Evolutionary conservation across 92 coral and sea anemone species (phyloP).

Genomic region (Phenganax stokvisi): DNA sequence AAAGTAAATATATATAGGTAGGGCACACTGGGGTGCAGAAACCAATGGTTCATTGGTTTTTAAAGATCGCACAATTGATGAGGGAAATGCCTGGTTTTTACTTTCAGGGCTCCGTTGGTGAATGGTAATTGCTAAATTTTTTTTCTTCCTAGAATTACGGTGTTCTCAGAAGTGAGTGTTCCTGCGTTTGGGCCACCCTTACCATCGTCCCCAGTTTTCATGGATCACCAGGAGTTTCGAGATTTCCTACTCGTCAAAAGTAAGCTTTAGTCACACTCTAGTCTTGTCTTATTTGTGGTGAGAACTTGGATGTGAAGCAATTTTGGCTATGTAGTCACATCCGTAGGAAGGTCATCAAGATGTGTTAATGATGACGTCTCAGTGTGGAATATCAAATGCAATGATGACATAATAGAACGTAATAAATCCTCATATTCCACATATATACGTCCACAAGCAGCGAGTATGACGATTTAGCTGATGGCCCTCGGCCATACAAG

Average conservation of each 20-base stretch:
- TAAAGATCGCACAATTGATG: not conserved
- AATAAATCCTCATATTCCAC: too few species aligned
- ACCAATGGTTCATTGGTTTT: too few species aligned
- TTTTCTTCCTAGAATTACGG: slow-evolving; percentile 60
- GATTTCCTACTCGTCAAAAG: slow-evolving; percentile 93
- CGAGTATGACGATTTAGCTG: not conserved
- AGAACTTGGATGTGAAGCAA: not conserved
- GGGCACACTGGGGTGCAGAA: too few species aligned
- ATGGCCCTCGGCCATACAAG: too few species aligned
- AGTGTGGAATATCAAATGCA: too few species aligned
- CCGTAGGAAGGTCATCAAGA: too few species aligned
- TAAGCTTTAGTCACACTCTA: slow-evolving; percentile 35
- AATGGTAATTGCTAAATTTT: not conserved
- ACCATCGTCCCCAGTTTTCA: slow-evolving; percentile 86
- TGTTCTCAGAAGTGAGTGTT: slow-evolving; percentile 82
- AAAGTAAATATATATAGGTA: too few species aligned
- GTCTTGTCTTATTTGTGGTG: not conserved
- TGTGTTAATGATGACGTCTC: too few species aligned
- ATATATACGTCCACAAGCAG: not conserved
- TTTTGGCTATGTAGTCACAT: not conserved
- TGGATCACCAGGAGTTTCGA: slow-evolving; percentile 74
- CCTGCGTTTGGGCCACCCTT: slow-evolving; percentile 98
- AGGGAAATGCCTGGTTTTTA: not conserved
- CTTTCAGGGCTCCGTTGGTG: too few species aligned
- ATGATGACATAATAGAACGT: too few species aligned